Percentiles rank a stretch among this genome's conserved stretches.
Evolutionary conservation across 2,113 vertebrate species (phyloP).

Genomic region (Pionites leucogaster): DNA sequence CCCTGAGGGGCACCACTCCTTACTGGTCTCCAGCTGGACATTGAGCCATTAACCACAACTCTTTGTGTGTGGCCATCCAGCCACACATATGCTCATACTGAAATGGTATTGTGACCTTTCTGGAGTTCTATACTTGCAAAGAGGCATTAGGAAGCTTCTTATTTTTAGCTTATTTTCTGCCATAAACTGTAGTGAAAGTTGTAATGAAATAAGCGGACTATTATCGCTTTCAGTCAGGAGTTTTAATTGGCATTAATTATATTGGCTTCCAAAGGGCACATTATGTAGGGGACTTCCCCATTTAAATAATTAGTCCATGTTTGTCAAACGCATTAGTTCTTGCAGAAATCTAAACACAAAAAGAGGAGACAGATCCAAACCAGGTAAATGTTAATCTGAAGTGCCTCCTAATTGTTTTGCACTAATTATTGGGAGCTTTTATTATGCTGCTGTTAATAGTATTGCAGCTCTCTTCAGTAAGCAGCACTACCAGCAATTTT

Average conservation of each 20-base stretch:
- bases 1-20: no score
- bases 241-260: conserved; percentile 57
- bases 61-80: no score
- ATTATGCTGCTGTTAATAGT: neutral
- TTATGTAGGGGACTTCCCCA: neutral
- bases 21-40: no score
- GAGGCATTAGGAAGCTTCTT: neutral
- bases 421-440: conserved; percentile 27
- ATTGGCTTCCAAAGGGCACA: neutral
- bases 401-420: conserved; percentile 45
- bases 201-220: neutral
- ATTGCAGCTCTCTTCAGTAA: neutral
- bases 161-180: neutral
- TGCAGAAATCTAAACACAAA: conserved; percentile 41
- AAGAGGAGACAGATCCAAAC: neutral
- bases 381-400: conserved; percentile 27
- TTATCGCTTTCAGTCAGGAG: conserved; percentile 23
- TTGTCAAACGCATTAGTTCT: conserved; percentile 41
- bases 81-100: neutral
- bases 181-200: neutral
- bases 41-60: no score
- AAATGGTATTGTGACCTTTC: neutral
- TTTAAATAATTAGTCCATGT: conserved; percentile 48
- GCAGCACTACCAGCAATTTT: neutral
- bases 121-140: neutral